Evolutionary conservation across 2,113 vertebrate genomes (phyloP).

Genomic region (Neogale vison): DNA sequence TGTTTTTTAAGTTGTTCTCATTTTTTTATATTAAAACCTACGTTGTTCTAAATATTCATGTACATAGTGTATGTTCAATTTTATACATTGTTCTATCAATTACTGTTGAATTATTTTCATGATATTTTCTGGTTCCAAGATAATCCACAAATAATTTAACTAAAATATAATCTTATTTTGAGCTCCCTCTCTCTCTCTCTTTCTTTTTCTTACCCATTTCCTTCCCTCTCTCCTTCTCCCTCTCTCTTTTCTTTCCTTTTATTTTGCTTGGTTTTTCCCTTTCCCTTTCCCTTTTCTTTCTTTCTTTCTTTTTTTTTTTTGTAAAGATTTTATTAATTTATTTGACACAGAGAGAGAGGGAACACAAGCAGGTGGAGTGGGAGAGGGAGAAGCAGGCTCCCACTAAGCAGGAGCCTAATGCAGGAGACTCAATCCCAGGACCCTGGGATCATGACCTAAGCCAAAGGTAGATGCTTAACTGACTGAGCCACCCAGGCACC

Average conservation of each 20-base stretch:
- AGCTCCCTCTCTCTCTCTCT: neutral
- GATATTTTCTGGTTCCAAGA: neutral
- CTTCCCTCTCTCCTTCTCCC: no score
- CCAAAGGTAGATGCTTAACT: no score
- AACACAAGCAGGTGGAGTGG: no score
- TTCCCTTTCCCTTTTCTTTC: neutral
- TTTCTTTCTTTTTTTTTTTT: neutral
- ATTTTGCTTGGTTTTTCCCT: no score
- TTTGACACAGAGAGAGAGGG: no score
- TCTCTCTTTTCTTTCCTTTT: neutral
- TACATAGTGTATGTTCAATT: neutral
- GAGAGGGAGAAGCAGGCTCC: no score
- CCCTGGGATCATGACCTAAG: no score
- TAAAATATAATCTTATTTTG: neutral
- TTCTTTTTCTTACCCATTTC: no score
- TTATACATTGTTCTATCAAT: neutral
- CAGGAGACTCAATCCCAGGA: no score
- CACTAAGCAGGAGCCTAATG: no score
- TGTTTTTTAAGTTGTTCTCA: neutral
- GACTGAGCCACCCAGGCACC: no score
- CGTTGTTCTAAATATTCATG: neutral
- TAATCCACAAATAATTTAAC: neutral
- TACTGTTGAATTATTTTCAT: neutral
- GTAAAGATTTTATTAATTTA: neutral
- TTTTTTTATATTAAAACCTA: neutral